These are phyloP conservation scores for Boulengeromyrus knoepffleri DNA, from an alignment of 2,113 vertebrate genomes.

Conservation along the genomic window DNA sequence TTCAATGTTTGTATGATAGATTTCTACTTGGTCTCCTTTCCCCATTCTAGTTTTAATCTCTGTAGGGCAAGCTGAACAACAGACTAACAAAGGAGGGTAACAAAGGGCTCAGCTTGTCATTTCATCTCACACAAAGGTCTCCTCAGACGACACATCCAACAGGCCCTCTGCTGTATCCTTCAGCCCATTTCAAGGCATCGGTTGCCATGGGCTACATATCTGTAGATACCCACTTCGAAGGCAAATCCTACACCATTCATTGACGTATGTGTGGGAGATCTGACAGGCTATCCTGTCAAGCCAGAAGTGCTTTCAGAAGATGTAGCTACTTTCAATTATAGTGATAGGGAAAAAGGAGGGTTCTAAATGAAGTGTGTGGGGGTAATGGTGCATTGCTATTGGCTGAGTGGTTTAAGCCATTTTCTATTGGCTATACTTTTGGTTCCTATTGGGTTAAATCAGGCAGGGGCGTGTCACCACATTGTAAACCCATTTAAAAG, in stretches of 20 bases:
- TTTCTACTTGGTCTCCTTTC: neutral
- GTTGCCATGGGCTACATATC: neutral
- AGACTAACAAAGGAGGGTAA: neutral
- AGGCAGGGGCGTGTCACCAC: neutral
- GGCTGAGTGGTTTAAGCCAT: neutral
- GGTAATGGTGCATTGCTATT: neutral
- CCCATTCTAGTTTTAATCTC: neutral
- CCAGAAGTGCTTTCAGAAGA: neutral
- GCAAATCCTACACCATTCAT: neutral
- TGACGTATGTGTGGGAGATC: neutral
- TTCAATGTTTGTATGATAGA: neutral
- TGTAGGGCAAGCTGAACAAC: neutral
- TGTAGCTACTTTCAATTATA: neutral
- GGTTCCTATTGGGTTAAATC: neutral
- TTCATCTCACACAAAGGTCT: neutral
- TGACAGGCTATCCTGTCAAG: neutral
- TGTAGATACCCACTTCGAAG: neutral
- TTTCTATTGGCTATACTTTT: neutral
- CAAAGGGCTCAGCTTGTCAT: slow-evolving; percentile 3
- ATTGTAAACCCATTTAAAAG: neutral
- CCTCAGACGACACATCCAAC: neutral
- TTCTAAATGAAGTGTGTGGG: neutral
- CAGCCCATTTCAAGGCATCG: neutral
- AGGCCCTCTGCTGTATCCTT: neutral
- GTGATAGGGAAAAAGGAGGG: neutral